A percentile compares a stretch with the other conserved stretches of the same genome.
These are phyloP conservation scores for Sphecodes monilicornis DNA, from an alignment of 2,888 invertebrate species.

Conservation along the genomic window DNA sequence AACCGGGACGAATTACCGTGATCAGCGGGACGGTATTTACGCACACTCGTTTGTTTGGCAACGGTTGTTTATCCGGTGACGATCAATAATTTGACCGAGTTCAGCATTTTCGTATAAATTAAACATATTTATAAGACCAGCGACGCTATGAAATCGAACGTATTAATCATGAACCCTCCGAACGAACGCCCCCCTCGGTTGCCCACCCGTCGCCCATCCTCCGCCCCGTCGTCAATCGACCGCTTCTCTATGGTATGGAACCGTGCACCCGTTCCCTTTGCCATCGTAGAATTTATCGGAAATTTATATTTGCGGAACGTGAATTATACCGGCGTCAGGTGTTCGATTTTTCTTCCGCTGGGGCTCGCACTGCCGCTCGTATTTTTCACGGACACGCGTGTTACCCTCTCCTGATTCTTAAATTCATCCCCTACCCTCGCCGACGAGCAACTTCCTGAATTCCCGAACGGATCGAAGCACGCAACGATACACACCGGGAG, in stretches of 20 bases:
- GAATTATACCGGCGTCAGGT: conserved; percentile 61
- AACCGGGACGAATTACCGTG: conserved; percentile 24
- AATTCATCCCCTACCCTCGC: conserved; percentile 17
- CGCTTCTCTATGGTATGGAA: neutral
- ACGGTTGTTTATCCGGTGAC: conserved; percentile 49
- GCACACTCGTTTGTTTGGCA: conserved; percentile 46
- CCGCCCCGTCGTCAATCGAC: neutral
- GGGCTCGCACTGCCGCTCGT: conserved; percentile 6
- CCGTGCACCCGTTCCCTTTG: neutral
- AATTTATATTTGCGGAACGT: conserved; percentile 59
- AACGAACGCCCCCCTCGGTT: neutral
- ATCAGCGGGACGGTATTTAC: conserved; percentile 26
- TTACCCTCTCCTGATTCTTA: neutral
- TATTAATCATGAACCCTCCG: conserved; percentile 50
- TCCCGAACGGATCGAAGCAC: neutral
- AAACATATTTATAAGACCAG: conserved; percentile 52
- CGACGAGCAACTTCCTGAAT: neutral
- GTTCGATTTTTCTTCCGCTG: conserved; percentile 49
- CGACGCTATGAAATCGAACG: conserved; percentile 44
- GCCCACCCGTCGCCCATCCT: neutral
- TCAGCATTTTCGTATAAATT: conserved; percentile 55
- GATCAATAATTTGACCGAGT: conserved; percentile 56
- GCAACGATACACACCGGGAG: neutral
- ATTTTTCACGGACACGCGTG: conserved; percentile 48
- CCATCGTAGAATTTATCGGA: conserved; percentile 49